Conservation (phyloP, 2,113 vertebrate genomes). For the Meriones unguiculatus region DNA sequence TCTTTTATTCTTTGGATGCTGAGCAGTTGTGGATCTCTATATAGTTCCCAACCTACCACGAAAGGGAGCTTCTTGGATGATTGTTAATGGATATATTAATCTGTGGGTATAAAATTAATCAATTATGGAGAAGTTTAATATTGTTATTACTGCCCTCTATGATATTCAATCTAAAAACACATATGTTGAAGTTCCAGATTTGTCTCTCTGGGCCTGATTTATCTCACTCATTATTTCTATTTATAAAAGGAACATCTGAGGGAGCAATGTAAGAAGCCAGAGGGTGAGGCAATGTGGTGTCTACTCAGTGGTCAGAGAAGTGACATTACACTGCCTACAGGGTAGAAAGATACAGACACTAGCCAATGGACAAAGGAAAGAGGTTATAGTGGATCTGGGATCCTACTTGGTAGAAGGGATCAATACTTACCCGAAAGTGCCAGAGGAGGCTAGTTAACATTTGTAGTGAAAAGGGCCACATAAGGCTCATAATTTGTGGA, state of each 20-base stretch:
- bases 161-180: not conserved
- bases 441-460: not conserved
- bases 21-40: not conserved
- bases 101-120: not conserved
- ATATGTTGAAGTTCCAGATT: not conserved
- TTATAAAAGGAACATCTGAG: not conserved
- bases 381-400: not conserved
- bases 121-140: not conserved
- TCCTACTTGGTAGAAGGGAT: not conserved
- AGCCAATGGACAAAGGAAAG: not conserved
- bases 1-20: not conserved
- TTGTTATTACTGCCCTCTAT: not conserved
- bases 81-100: not conserved
- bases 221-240: not conserved
- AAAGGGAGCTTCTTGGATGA: not conserved
- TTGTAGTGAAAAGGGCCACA: not conserved
- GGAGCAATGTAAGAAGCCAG: not conserved
- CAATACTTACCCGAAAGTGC: not conserved
- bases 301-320: not conserved
- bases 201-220: not conserved
- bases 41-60: not conserved
- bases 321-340: not conserved
- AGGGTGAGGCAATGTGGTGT: not conserved
- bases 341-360: not conserved
- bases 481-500: not conserved